Evolutionary conservation across 2,888 invertebrate species (phyloP).

Genomic region (Xylota sylvarum): DNA sequence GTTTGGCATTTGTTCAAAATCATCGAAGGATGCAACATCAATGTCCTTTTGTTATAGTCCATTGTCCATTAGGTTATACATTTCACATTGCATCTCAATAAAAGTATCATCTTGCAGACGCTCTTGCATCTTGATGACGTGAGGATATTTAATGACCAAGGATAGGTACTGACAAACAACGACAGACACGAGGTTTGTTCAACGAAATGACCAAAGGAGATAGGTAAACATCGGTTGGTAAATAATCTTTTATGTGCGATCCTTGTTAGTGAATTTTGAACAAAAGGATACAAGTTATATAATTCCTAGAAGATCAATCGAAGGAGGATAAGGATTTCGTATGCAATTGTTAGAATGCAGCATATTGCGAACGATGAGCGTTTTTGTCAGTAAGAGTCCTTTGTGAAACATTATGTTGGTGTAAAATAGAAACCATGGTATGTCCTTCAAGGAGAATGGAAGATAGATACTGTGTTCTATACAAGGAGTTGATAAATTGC

Average conservation of each 20-base stretch:
- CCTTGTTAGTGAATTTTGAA: constrained; percentile 47
- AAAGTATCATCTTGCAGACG: constrained; percentile 72
- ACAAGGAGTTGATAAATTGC: constrained; percentile 42
- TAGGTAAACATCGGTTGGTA: constrained; percentile 53
- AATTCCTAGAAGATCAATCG: constrained; percentile 44
- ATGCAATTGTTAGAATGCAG: constrained; percentile 64
- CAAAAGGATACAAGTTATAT: constrained; percentile 55
- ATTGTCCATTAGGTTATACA: constrained; percentile 51
- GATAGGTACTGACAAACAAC: constrained; percentile 50
- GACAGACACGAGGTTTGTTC: constrained; percentile 29
- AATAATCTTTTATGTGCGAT: constrained; percentile 52
- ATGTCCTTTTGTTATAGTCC: constrained; percentile 6
- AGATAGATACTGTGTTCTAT: neutral
- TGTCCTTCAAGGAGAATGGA: constrained; percentile 17
- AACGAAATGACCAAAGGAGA: constrained; percentile 61
- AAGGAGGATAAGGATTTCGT: constrained; percentile 45
- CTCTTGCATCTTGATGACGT: constrained; percentile 38
- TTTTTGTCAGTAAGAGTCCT: constrained; percentile 31
- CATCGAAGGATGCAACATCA: constrained; percentile 53
- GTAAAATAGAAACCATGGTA: constrained; percentile 37
- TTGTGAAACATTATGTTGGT: constrained; percentile 19
- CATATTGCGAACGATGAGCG: constrained; percentile 48
- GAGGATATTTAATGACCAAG: constrained; percentile 49
- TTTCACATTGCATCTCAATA: constrained; percentile 71
- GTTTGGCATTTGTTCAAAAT: constrained; percentile 43